A percentile compares a stretch with the other conserved stretches of the same genome.
These are phyloP conservation scores for Metopolophium dirhodum DNA, from an alignment of 1,140 invertebrate species.

Conservation along the genomic window DNA sequence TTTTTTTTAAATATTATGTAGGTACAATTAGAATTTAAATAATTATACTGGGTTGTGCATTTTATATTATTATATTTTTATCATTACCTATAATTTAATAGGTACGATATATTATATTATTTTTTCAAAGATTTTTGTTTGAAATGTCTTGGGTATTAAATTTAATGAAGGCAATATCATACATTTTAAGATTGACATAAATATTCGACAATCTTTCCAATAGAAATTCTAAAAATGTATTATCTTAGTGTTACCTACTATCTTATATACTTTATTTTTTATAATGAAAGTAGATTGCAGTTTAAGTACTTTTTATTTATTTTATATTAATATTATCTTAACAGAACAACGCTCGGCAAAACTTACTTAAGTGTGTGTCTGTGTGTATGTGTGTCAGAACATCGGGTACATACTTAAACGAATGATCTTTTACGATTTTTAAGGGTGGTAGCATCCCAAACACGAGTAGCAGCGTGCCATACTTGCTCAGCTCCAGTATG, in stretches of 20 bases:
- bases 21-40: neutral
- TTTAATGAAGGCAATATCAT: neutral
- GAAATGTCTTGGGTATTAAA: neutral
- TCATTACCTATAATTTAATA: neutral
- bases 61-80: neutral
- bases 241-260: neutral
- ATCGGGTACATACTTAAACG: neutral
- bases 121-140: neutral
- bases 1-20: neutral
- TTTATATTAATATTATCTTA: neutral
- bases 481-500: slow-evolving; percentile 81
- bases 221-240: neutral
- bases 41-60: neutral
- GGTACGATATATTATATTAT: neutral
- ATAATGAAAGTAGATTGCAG: too few species aligned
- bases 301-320: neutral
- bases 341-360: neutral
- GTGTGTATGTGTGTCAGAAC: neutral
- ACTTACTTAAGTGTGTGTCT: neutral
- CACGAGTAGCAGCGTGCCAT: slow-evolving; percentile 84
- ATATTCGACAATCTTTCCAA: neutral
- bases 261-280: too few species aligned
- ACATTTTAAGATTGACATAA: neutral
- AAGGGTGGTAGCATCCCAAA: slow-evolving; percentile 86
- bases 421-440: neutral